Evolutionary conservation across 2,113 vertebrate species (phyloP).

Genomic region (Mellivora capensis): DNA sequence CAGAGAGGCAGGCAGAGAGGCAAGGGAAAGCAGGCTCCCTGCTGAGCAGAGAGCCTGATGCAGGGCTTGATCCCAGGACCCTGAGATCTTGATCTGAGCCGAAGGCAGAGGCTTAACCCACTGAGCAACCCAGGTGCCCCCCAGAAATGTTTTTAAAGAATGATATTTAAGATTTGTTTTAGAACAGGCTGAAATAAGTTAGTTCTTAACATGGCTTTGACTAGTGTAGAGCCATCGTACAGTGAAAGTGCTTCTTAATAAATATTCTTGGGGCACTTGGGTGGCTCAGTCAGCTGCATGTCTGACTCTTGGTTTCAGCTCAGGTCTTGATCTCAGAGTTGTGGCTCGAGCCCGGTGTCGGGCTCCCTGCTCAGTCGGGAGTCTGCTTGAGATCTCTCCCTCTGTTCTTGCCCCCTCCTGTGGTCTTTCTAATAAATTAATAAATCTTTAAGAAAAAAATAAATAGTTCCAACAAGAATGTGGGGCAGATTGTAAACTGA

Average conservation of each 20-base stretch:
- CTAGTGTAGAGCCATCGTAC: background rate
- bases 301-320: background rate
- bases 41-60: too few relatives aligned
- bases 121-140: too few relatives aligned
- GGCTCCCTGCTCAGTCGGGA: background rate
- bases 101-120: too few relatives aligned
- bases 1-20: too few relatives aligned
- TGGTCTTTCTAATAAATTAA: background rate
- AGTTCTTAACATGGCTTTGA: background rate
- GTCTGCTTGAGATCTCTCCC: background rate
- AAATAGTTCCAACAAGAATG: background rate
- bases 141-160: conserved; percentile 30
- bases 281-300: background rate
- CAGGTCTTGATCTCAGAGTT: background rate
- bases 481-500: background rate
- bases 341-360: background rate
- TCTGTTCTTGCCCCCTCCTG: background rate
- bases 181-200: background rate
- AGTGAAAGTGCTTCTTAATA: background rate
- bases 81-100: too few relatives aligned
- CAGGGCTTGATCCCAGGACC: too few relatives aligned
- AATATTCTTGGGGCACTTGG: background rate
- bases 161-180: background rate
- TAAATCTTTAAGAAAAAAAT: background rate
- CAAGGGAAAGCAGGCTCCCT: too few relatives aligned